Evolutionary conservation across 2,888 invertebrate species (phyloP), one percentile per base, ranked within the genome.

Genomic region (Amaurobius ferox): DNA sequence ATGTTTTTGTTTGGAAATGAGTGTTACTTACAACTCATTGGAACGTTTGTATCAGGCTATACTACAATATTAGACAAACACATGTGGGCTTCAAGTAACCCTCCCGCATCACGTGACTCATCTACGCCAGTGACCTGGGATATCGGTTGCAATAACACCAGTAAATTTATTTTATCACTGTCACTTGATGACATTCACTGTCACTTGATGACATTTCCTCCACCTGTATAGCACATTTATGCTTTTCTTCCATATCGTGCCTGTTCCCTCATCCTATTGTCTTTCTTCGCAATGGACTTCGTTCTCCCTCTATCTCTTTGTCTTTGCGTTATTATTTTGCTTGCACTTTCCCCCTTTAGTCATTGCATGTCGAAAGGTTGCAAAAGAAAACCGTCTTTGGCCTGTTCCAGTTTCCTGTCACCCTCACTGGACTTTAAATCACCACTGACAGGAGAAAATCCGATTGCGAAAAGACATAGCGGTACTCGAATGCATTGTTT

Each of bases 281-380:
- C 55, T 55, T 55, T 23, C 23, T 19, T 11, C 19, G 55, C 19
- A 55, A 55, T 55, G 55, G 55, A 55, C 44, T 55, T 55, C 55
- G 16, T 16, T 23, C 16, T 55, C 55, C 55, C 9, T n/a, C 44
- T 11, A 5, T 35, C 44, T 23, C 55, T 55, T 55, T 55, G 55
- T 55, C 16, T 55, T 55, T 3, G 1, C 23, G 11, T 3, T 23
- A 16, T 23, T 19, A 16, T 23, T 55, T 55, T 55, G 7, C 55
- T 11, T 55, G 55, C 7, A 55, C 19, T 23, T 23, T 23, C 55
- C 23, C 55, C 55, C 16, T 5, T 23, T 55, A 55, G 6, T 11
- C 35, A 44, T 44, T 44, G 9, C 35, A 35, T 7, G 2, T 16
- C 9, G 44, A 35, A 11, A 35, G 35, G 16, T 16, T 44, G 44